Conservation (phyloP, 2,888 invertebrate species). For the Elgonia sp. region DNA sequence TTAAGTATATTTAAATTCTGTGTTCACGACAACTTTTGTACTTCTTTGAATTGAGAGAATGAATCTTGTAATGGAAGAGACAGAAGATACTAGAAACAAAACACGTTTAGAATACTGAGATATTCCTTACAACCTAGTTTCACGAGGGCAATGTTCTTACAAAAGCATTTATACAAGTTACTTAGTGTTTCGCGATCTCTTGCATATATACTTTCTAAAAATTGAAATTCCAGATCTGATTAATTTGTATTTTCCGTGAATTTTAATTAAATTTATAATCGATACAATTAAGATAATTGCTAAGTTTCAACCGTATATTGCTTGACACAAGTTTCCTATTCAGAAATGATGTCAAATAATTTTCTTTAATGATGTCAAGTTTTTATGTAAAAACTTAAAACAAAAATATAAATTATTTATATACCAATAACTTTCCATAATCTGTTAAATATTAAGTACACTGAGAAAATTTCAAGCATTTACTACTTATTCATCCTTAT, state of each 20-base stretch:
- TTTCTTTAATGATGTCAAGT: slow-evolving; percentile 36
- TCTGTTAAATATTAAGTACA: too few relatives aligned
- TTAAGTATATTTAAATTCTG: slow-evolving; percentile 63
- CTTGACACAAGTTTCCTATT: slow-evolving; percentile 11
- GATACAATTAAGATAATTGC: slow-evolving; percentile 40
- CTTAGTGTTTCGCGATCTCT: slow-evolving; percentile 26
- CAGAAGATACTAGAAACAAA: slow-evolving; percentile 64
- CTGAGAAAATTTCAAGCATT: too few relatives aligned
- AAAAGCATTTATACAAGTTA: slow-evolving; percentile 60
- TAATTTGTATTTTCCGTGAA: slow-evolving; percentile 52
- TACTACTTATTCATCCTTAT: too few relatives aligned
- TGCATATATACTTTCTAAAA: slow-evolving; percentile 53
- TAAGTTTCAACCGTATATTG: slow-evolving; percentile 21
- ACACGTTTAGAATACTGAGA: slow-evolving; percentile 67
- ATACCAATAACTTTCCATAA: too few relatives aligned
- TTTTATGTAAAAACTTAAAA: too few relatives aligned
- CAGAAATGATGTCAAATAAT: slow-evolving; percentile 31
- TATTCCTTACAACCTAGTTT: slow-evolving; percentile 73
- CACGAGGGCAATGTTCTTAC: slow-evolving; percentile 68
- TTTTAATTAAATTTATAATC: slow-evolving; percentile 44
- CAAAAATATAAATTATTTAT: too few relatives aligned
- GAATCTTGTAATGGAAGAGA: slow-evolving; percentile 67
- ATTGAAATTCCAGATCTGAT: slow-evolving; percentile 40
- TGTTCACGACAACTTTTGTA: slow-evolving; percentile 56
- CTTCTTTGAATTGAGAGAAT: slow-evolving; percentile 50